Evolutionary conservation across 1,140 invertebrate species (phyloP), one percentile per base, ranked within the genome.

Genomic region (Hyposmocoma kahamanoa): DNA sequence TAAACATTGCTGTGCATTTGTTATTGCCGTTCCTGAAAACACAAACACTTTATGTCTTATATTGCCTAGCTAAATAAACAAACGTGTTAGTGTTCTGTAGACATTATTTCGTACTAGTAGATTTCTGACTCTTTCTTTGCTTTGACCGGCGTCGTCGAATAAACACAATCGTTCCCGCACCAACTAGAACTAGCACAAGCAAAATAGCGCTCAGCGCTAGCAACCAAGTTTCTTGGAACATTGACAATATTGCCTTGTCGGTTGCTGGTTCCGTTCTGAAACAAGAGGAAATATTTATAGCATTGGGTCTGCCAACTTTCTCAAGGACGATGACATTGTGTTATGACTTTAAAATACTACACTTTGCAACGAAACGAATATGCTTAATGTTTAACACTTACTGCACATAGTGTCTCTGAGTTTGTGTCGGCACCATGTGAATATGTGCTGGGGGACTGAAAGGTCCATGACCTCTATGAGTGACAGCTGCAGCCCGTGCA

Each of bases 161-260:
- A 56, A 74, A 85, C 65, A 82, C 64, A 59, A 76, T 72, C 41
- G 69, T 59, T 39, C 69, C 76, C 20, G 67, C 59, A 20, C 76
- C 72, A 50, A 72, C 58, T 50, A 85, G 42, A 42, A 85, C 59
- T 52, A 85, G 63, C 24, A 68, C 63, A 66, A 85, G 70, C 63
- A 85, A 66, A 56, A 62, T 70, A 47, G 81, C 60, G 64, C 74
- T 71, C 47, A 85, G 57, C 44, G 71, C 72, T 61, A 85, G 50
- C 21, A 85, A 62, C 82, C 79, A 85, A 57, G 82, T 83, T 77
- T 85, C 82, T 68, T 83, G 82, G 62, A 85, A 85, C 62, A 85
- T 74, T 56, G 79, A 72, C 55, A 80, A 64, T 65, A 82, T 79
- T 47, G 77, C 76, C 59, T 85, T 85, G 54, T 83, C 79, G 54